Evolutionary conservation across 2,113 vertebrate genomes (phyloP), one percentile per base, ranked within the genome.

Genomic region (Tichodroma muraria): DNA sequence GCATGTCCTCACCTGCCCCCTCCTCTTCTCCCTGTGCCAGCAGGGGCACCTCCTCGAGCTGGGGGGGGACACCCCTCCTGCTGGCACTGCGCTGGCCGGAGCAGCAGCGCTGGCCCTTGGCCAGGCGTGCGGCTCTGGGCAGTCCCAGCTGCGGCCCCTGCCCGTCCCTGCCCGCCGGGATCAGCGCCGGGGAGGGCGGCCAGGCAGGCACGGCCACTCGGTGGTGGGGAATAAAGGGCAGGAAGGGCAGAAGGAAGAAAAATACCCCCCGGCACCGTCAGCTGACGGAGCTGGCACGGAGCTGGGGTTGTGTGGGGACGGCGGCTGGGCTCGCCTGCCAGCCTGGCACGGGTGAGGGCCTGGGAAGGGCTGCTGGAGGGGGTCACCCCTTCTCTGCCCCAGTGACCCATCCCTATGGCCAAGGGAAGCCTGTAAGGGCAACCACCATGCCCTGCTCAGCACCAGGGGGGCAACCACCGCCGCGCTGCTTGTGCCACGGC

Each of bases 311-410:
- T 0, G 0, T 0, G 18, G 85, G 95, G 94, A 95, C 79, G 2
- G 21, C 8, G 47, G 64, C 78, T 1, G 15, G 42, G 83, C 47
- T 85, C 1, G 14, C 27, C 64, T 73, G 90, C 75, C 60, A 14
- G 75, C 80, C 90, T 85, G 65, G 40, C 18, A 13, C 0, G 2
- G 45, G 33, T 9, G 2, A 65, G 37, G 63, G 20, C 31, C 13
- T 1, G 13, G 45, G 33, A 70, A 11, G 35, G 85, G 60, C 68
- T 52, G 23, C 0, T 0, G 45, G 8, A 10, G 27, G 15, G 44
- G 19, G 18, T 80, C 38, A 25, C 38, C 65, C 50, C 27, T 56
- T 38, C 3, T 8, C 20, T 38, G 20, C 45, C 50, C 35, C 5
- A 12, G 2, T 45, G 47, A 71, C 89, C 78, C 10, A 1, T 50